These are phyloP conservation scores for Panulirus ornatus DNA, from an alignment of 1,140 invertebrate genomes.

Conservation along the genomic window DNA sequence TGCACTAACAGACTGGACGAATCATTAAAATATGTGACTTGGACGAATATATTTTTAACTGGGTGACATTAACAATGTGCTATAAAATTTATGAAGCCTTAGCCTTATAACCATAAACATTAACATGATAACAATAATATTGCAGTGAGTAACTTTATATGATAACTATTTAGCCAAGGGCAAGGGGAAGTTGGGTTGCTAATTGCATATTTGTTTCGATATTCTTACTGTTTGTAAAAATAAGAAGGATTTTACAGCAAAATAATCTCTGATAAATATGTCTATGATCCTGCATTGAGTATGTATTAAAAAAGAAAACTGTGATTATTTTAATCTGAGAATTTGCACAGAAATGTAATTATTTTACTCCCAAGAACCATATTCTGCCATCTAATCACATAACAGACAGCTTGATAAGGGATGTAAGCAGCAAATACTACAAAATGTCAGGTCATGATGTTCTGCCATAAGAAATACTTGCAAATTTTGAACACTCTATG, in stretches of 20 bases:
- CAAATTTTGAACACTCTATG: no score
- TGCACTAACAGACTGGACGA: conserved; percentile 7
- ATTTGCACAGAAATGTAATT: no score
- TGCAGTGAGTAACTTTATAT: conserved; percentile 1
- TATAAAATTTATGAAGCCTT: conserved; percentile 13
- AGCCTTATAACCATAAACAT: conserved; percentile 16
- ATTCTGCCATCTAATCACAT: no score
- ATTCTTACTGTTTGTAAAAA: not conserved
- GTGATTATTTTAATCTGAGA: no score
- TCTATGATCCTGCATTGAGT: no score
- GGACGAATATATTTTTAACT: conserved; percentile 6
- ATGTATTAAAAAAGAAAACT: no score
- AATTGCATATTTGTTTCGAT: not conserved
- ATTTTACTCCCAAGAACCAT: not conserved
- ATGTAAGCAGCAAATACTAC: no score
- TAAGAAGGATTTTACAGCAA: no score
- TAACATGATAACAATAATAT: conserved; percentile 35
- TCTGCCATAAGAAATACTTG: no score
- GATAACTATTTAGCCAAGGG: not conserved
- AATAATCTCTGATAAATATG: no score
- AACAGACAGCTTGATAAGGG: no score
- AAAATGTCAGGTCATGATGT: no score
- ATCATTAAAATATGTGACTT: conserved; percentile 18
- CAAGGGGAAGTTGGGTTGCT: not conserved
- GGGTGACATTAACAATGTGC: conserved; percentile 37